These are phyloP conservation scores for Apodemus sylvaticus DNA, from an alignment of 2,113 vertebrate species.

Conservation along the genomic window DNA sequence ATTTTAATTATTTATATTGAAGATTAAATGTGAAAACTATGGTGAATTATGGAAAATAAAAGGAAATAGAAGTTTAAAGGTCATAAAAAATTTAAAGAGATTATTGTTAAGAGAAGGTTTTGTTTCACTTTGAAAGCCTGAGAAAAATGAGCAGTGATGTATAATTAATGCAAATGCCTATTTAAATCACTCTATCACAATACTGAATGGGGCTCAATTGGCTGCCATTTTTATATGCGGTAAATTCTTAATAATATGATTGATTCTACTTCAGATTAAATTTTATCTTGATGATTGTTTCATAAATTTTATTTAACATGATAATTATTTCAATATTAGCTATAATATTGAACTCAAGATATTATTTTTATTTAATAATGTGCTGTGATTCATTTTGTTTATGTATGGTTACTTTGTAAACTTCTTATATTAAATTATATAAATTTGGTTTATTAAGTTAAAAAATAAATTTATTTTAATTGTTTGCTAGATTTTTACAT, in stretches of 20 bases:
- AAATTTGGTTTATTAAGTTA: constrained; percentile 31
- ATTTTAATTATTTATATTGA: constrained; percentile 31
- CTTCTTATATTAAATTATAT: constrained; percentile 63
- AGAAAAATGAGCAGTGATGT: background rate
- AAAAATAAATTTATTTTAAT: constrained; percentile 38
- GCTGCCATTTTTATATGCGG: background rate
- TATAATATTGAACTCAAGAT: background rate
- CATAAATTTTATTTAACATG: background rate
- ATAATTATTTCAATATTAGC: constrained; percentile 3
- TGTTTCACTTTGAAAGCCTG: background rate
- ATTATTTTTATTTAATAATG: background rate
- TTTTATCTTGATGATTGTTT: background rate
- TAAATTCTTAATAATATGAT: constrained; percentile 23
- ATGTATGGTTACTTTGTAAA: constrained; percentile 36
- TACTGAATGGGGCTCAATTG: background rate
- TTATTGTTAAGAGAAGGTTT: background rate
- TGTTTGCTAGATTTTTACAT: background rate
- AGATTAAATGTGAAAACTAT: background rate
- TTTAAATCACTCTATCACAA: constrained; percentile 3
- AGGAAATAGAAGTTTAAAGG: background rate
- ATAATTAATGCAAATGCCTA: constrained; percentile 41
- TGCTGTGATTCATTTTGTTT: constrained; percentile 27
- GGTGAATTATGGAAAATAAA: background rate
- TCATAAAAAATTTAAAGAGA: background rate
- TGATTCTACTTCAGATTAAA: constrained; percentile 27